phyloP scores from a whole-genome alignment of 2,113 vertebrate species.

The Tylochromis polylepis region DNA sequence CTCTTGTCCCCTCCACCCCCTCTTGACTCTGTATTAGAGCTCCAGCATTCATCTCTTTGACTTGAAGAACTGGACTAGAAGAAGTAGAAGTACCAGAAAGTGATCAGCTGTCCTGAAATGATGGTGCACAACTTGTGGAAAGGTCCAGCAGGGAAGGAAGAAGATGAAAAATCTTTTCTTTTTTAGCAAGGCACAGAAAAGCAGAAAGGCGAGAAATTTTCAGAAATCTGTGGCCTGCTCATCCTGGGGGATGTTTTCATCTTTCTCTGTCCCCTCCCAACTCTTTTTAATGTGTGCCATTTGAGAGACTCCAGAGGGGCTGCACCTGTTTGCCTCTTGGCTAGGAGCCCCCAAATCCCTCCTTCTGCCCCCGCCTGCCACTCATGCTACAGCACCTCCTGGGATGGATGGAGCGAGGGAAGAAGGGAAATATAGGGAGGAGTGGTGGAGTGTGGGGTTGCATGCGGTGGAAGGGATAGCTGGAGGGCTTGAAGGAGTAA shows the following conservation, averaged over 20 bases:
- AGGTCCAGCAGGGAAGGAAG: slow-evolving; percentile 34
- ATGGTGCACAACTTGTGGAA: slow-evolving; percentile 33
- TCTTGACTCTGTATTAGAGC: neutral
- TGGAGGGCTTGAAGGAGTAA: slow-evolving; percentile 67
- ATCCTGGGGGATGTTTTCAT: slow-evolving; percentile 76
- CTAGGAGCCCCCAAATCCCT: slow-evolving; percentile 70
- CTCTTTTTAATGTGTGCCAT: slow-evolving; percentile 78
- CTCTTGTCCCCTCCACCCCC: neutral
- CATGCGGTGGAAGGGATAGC: slow-evolving; percentile 72
- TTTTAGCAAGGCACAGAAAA: slow-evolving; percentile 12
- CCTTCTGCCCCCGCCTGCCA: slow-evolving; percentile 72
- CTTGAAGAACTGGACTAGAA: neutral
- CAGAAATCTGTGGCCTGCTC: slow-evolving; percentile 62
- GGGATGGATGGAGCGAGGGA: slow-evolving; percentile 58
- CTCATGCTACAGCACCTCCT: slow-evolving; percentile 67
- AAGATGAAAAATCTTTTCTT: neutral
- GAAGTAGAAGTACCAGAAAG: slow-evolving; percentile 19
- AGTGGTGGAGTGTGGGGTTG: slow-evolving; percentile 43
- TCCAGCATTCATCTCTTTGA: neutral
- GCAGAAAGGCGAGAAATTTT: slow-evolving; percentile 37
- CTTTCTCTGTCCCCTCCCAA: slow-evolving; percentile 35
- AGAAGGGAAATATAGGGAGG: slow-evolving; percentile 5
- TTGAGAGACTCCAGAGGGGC: slow-evolving; percentile 78
- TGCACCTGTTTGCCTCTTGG: slow-evolving; percentile 82
- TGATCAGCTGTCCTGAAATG: slow-evolving; percentile 32